Evolutionary conservation across 2,797 vertebrate genomes (phyloP).

Genomic region (Sciurus vulgaris): DNA sequence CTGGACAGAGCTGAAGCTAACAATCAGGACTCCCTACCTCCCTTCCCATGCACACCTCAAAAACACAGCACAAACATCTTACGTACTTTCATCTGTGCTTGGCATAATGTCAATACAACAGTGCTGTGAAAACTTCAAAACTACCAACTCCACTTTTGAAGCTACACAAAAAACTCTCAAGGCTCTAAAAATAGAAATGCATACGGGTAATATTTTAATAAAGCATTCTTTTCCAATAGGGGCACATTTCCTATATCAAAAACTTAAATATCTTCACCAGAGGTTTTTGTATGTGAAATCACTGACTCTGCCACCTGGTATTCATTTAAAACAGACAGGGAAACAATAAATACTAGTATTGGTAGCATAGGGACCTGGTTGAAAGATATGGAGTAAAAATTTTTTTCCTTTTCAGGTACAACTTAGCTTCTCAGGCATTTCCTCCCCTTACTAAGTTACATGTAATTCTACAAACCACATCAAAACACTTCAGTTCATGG

Average conservation of each 20-base stretch:
- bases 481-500: neutral
- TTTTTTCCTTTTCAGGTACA: neutral
- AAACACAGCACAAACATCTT: neutral
- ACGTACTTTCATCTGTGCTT: neutral
- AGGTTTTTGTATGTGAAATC: neutral
- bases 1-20: slow-evolving; percentile 69
- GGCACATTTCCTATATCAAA: neutral
- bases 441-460: neutral
- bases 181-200: neutral
- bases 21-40: slow-evolving; percentile 27
- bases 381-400: neutral
- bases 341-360: neutral
- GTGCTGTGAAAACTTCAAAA: neutral
- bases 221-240: slow-evolving; percentile 9
- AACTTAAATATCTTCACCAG: neutral
- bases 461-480: neutral
- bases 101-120: neutral
- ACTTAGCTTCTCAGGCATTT: neutral
- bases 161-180: neutral
- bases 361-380: neutral
- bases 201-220: neutral
- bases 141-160: neutral
- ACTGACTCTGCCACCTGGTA: neutral
- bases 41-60: neutral
- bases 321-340: neutral